Evolutionary conservation across 1,140 invertebrate species (phyloP).

Genomic region (Orchestia grillus): DNA sequence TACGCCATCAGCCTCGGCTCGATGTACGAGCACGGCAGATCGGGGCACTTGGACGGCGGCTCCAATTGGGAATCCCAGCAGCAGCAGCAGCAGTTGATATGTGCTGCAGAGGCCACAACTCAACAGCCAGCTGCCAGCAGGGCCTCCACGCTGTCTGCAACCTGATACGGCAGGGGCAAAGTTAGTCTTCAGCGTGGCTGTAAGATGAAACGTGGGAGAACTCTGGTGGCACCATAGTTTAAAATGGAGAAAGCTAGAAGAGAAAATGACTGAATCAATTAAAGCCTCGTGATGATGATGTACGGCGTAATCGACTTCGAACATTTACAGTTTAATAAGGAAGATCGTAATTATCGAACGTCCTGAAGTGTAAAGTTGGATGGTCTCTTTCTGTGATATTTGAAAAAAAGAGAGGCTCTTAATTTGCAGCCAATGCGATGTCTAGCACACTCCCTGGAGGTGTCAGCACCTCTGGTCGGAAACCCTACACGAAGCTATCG

Average conservation of each 20-base stretch:
- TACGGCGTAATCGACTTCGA: not conserved
- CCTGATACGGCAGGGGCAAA: not conserved
- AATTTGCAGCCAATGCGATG: too few relatives aligned
- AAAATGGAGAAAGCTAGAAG: not conserved
- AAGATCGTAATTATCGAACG: too few relatives aligned
- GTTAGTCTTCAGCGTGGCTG: not conserved
- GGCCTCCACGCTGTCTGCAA: constrained; percentile 57
- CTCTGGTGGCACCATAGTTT: not conserved
- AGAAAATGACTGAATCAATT: not conserved
- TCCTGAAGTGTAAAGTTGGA: too few relatives aligned
- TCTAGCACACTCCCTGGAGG: too few relatives aligned
- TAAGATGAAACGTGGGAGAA: not conserved
- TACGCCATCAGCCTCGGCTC: not conserved
- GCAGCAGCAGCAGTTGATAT: constrained; percentile 22
- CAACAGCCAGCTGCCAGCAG: constrained; percentile 35
- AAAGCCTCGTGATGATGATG: not conserved
- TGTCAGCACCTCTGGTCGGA: too few relatives aligned
- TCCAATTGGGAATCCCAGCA: constrained; percentile 18
- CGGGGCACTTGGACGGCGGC: not conserved
- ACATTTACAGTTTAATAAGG: too few relatives aligned
- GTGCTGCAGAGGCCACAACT: not conserved
- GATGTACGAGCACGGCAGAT: not conserved
- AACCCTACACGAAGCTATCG: too few relatives aligned
- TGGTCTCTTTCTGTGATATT: too few relatives aligned
- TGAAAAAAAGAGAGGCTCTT: too few relatives aligned